Base-by-base conservation (phyloP, 2,888 invertebrate species). In the Thymelicus acteon region DNA sequence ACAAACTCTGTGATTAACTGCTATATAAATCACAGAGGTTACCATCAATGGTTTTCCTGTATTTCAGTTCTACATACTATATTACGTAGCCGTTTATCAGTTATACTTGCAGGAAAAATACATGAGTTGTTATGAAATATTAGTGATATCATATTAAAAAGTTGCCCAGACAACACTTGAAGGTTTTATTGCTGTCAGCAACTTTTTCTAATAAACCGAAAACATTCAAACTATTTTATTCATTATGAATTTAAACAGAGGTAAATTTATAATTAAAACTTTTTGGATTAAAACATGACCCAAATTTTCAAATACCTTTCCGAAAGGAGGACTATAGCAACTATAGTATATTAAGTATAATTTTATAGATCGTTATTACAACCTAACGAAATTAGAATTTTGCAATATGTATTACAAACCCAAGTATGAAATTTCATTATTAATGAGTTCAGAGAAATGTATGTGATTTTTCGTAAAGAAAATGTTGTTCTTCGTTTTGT, bases 1-100 rank as follows among this genome's bases (percentile, higher is more conserved):
- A 86, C 86, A 77, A 80, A 81, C 77, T 78, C 83, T 82, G 83
- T 89, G 90, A 92, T 92, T 92, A 91, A 89, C 87, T 85, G 83
- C 86, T 85, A 86, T 87, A 91, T 90, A 90, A 92, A 93, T 92
- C 87, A 87, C 85, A 81, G 82, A 78, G 64, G 60, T 64, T 63
- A 69, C 70, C 49, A 47, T 70, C 64, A 70, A 70, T 70, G 64
- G 70, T 24, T 70, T 70, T 70, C 64, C 69, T 63, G 69, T 64
- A 69, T 63, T 69, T 63, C 68, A 68, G 58, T 70, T 58, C 66
- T 57, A 49, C 63, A 64, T 64, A 70, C 7, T 70, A 48, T 57
- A 64, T 64, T 58, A 52, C 64, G 49, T 15, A 37, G 60, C 3
- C 48, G 13, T 31, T 63, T 63, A 69, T 63, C 58, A 48, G 62